Evolutionary conservation across 2,113 vertebrate genomes (phyloP), one percentile per base, ranked within the genome.

Genomic region (Balaeniceps rex): DNA sequence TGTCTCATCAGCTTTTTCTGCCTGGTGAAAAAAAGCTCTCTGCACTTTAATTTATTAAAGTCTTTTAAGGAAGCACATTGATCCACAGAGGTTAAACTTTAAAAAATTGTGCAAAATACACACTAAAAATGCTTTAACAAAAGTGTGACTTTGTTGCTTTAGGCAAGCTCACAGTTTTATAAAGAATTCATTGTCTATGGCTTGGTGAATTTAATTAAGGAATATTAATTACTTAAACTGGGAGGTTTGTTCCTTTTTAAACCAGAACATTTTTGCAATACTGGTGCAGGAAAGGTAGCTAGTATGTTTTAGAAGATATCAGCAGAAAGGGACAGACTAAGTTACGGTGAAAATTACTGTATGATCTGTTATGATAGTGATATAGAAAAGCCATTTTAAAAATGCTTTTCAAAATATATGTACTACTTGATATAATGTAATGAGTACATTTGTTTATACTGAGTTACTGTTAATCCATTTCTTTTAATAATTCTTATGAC

Each of bases 1-100:
- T 99, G 99, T 99, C 99, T 99, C 99, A 99, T 99, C 99, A 99
- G 99, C 99, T 99, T 99, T 99, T 99, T 99, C 99, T 99, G 99
- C 99, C 98, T 99, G 97, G 98, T 98, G 98, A 98, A 98, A 98
- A 98, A 99, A 99, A 98, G 98, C 99, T 99, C 99, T 98, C 99
- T 99, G 99, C 99, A 99, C 99, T 99, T 99, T 99, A 99, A 99
- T 99, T 99, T 99, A 99, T 99, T 99, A 99, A 99, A 99, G 99
- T 99, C 99, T 99, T 99, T 99, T 99, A 99, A 99, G 98, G 99
- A 99, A 99, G 99, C 99, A 99, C 99, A 99, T 99, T 99, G 99
- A 99, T 99, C 99, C 99, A 99, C 99, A 99, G 99, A 99, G 99
- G 99, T 99, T 99, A 99, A 99, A 99, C 99, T 99, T 99, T 99